phyloP scores from a whole-genome alignment of 1,140 invertebrate genomes.

The Chrysoperla carnea region DNA sequence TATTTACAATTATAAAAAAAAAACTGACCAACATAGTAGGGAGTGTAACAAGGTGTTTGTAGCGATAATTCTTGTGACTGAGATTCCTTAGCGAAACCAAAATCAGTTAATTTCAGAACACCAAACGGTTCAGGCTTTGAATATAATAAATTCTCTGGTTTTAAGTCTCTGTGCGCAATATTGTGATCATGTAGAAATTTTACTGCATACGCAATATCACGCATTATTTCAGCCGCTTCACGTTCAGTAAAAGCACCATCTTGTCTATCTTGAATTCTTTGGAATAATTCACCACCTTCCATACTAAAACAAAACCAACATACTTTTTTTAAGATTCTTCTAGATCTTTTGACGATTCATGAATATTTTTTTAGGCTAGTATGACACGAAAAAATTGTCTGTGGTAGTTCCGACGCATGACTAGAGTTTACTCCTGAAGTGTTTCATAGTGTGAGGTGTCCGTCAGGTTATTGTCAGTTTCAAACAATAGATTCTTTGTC shows the following conservation, averaged over 20 bases:
- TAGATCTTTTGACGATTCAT: neutral
- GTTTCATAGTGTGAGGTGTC: too few species aligned
- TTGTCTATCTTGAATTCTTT: constrained; percentile 85
- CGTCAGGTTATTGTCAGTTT: too few species aligned
- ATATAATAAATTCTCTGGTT: constrained; percentile 82
- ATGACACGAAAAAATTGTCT: too few species aligned
- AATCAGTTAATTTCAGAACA: constrained; percentile 90
- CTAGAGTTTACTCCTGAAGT: too few species aligned
- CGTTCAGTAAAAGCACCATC: constrained; percentile 90
- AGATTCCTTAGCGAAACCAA: constrained; percentile 99
- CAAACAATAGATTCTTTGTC: too few species aligned
- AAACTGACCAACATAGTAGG: constrained; percentile 84
- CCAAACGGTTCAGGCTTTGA: constrained; percentile 49
- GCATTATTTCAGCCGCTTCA: constrained; percentile 86
- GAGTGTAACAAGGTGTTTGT: constrained; percentile 96
- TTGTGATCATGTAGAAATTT: constrained; percentile 86
- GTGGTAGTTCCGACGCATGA: too few species aligned
- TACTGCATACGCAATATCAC: constrained; percentile 92
- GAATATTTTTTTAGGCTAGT: neutral
- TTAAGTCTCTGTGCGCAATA: constrained; percentile 94
- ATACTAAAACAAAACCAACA: constrained; percentile 49
- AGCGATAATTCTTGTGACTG: constrained; percentile 68
- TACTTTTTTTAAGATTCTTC: neutral
- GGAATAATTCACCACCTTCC: constrained; percentile 93
- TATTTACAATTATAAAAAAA: constrained; percentile 1